Percentiles rank a stretch among this genome's conserved stretches.
Evolutionary conservation across 2,113 vertebrate species (phyloP).

Genomic region (Lampris incognitus): DNA sequence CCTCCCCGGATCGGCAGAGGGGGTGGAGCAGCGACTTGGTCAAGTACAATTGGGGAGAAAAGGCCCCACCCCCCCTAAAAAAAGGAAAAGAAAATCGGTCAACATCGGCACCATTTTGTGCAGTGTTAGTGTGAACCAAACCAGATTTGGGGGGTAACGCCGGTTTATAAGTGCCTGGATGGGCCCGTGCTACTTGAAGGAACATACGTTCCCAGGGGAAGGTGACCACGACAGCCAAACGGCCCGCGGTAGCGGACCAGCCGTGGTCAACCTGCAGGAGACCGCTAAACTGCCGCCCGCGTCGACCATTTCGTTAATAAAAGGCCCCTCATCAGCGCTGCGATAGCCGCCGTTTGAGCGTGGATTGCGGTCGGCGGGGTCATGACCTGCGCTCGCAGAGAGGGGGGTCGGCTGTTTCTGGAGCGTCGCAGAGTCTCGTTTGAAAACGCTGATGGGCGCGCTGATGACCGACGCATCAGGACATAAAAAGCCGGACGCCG

Average conservation of each 20-base stretch:
- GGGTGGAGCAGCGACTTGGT: too few relatives aligned
- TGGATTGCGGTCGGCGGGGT: slow-evolving; percentile 50
- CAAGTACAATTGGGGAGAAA: too few relatives aligned
- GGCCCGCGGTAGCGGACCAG: background rate
- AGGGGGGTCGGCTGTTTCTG: slow-evolving; percentile 47
- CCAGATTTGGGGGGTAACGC: too few relatives aligned
- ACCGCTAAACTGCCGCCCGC: slow-evolving; percentile 20
- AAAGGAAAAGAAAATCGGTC: too few relatives aligned
- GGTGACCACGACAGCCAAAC: slow-evolving; percentile 4
- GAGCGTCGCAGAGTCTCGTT: slow-evolving; percentile 56
- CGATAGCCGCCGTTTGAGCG: slow-evolving; percentile 43
- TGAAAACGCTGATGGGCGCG: slow-evolving; percentile 58
- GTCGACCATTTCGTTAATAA: slow-evolving; percentile 65
- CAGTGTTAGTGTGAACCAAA: too few relatives aligned
- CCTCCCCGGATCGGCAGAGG: too few relatives aligned
- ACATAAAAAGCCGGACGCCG: slow-evolving; percentile 57
- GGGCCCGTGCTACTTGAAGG: background rate
- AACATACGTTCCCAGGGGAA: background rate
- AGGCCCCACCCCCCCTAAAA: too few relatives aligned
- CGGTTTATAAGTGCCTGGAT: too few relatives aligned
- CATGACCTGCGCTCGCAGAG: slow-evolving; percentile 53
- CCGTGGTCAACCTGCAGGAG: slow-evolving; percentile 38
- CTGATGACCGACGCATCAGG: slow-evolving; percentile 53
- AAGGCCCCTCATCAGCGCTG: slow-evolving; percentile 37
- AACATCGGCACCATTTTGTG: too few relatives aligned